Evolutionary conservation across 2,888 invertebrate species (phyloP).

Genomic region (Oscheius myriophilus): DNA sequence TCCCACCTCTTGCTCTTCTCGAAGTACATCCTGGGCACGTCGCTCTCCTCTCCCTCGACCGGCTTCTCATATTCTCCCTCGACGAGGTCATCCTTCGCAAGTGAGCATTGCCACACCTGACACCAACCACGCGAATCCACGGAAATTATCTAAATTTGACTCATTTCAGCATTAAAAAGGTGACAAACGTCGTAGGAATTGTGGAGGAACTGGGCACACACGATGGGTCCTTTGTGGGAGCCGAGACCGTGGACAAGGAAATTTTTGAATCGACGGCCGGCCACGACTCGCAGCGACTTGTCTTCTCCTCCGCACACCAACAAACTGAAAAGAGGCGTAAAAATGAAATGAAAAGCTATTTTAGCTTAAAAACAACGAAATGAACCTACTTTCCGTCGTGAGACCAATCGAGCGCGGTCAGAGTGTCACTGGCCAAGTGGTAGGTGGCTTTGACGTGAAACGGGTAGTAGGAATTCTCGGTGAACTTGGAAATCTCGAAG

Average conservation of each 20-base stretch:
- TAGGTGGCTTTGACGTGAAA: conserved; percentile 86
- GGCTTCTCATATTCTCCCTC: conserved; percentile 34
- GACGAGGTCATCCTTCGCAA: conserved; percentile 54
- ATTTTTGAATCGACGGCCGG: conserved; percentile 81
- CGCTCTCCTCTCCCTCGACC: conserved; percentile 34
- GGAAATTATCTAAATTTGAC: conserved; percentile 57
- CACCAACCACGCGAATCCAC: conserved; percentile 60
- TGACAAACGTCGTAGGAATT: conserved; percentile 81
- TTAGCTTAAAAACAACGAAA: background rate
- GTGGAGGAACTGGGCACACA: conserved; percentile 87
- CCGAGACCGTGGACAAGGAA: conserved; percentile 82
- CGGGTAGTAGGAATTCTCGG: conserved; percentile 83
- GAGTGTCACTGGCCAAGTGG: conserved; percentile 84
- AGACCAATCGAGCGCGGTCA: conserved; percentile 90
- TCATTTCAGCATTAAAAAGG: background rate
- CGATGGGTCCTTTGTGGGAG: conserved; percentile 85
- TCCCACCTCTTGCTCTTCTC: conserved; percentile 57
- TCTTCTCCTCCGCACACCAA: conserved; percentile 91
- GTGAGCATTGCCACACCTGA: conserved; percentile 56
- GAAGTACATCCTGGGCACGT: conserved; percentile 34
- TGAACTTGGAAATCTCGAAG: conserved; percentile 83
- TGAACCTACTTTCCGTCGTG: conserved; percentile 81
- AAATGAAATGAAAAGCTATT: no score
- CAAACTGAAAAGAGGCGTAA: conserved; percentile 72
- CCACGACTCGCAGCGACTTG: conserved; percentile 83